Percentiles rank a stretch among this genome's conserved stretches.
Conservation (phyloP, 2,113 vertebrate genomes). For the Etheostoma cragini region DNA sequence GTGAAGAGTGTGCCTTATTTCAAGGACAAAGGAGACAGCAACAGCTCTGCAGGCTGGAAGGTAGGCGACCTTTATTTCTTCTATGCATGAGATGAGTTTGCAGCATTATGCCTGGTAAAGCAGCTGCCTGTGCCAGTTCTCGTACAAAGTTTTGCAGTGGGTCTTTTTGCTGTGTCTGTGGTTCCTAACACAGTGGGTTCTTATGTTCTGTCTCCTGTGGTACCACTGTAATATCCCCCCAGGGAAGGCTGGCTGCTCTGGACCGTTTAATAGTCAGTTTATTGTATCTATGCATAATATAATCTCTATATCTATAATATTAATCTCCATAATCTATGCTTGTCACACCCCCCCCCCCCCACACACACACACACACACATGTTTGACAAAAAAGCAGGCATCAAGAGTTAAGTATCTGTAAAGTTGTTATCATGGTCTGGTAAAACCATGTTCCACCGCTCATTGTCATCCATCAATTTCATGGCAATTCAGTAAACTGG, state of each 20-base stretch:
- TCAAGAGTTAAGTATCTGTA: conserved; percentile 1
- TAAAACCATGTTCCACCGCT: conserved; percentile 10
- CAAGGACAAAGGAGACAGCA: conserved; percentile 97
- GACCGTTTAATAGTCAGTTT: conserved; percentile 11
- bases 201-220: conserved; percentile 50
- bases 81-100: not conserved
- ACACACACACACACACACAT: not conserved
- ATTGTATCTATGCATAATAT: conserved; percentile 10
- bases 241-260: conserved; percentile 32
- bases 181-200: conserved; percentile 22
- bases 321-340: conserved; percentile 13
- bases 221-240: conserved; percentile 29
- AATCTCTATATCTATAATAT: too few relatives aligned
- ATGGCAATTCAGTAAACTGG: conserved; percentile 56
- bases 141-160: conserved; percentile 25
- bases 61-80: conserved; percentile 73
- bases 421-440: conserved; percentile 17
- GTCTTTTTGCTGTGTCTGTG: conserved; percentile 31
- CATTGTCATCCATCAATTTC: conserved; percentile 40
- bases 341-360: not conserved
- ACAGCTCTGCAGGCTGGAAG: conserved; percentile 98
- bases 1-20: conserved; percentile 97
- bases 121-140: conserved; percentile 10
- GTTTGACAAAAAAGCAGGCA: conserved; percentile 8
- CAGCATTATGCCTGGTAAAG: conserved; percentile 9